Evolutionary conservation across 2,113 vertebrate genomes (phyloP), one percentile per base, ranked within the genome.

Genomic region (Xyliphius kryptos): DNA sequence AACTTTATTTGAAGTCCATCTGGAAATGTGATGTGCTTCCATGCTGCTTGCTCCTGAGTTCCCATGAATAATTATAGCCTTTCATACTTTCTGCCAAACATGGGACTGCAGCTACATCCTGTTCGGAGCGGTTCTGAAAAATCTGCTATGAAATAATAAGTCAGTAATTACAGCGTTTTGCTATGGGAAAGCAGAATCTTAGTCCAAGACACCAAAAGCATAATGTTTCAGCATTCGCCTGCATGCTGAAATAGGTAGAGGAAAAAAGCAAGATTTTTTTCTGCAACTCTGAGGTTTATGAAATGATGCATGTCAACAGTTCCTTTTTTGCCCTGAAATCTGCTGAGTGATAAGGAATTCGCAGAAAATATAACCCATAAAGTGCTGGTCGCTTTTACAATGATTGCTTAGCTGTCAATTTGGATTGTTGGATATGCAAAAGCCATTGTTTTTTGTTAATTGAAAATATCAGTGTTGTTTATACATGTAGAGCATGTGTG

Each of bases 391-490:
- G n/a, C n/a, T n/a, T 46, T 15, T 52, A 12, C 52, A 54, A 26
- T 49, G 60, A 64, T 60, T 26, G 68, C 56, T 65, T 40, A 17
- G 49, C 9, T 47, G 38, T 44, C 60, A 60, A 70, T n/a, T n/a
- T n/a, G n/a, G n/a, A n/a, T n/a, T n/a, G n/a, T n/a, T 55, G 19
- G 52, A 50, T 47, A 60, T 46, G 37, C 52, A 59, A 58, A 61
- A 55, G 43, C 61, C 26, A 41, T 52, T 40, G 41, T 61, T 50
- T 52, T 56, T 15, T 26, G 52, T 76, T 74, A 80, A 78, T 77
- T 77, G 72, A 78, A 76, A 80, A 73, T 40, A 71, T 73, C 38
- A 69, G 66, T 73, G 71, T 75, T 81, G 79, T 78, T 81, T 74
- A 76, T 63, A 43, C 20, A 43, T 49, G 43, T 51, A 67, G 19